Evolutionary conservation across 2,888 invertebrate genomes (phyloP).

Genomic region (Anarsia innoxiella): DNA sequence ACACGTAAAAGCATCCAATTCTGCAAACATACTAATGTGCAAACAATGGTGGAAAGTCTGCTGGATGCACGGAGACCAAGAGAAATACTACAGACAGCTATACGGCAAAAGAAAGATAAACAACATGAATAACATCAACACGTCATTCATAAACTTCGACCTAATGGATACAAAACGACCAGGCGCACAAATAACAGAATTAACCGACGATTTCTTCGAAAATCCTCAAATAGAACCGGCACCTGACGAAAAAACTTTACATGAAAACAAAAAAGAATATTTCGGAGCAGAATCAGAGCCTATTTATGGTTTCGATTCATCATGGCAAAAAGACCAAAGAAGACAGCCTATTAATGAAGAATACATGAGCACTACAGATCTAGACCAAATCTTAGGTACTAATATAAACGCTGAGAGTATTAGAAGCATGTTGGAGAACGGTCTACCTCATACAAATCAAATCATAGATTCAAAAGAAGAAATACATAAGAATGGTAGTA

Average conservation of each 20-base stretch:
- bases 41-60: conserved; percentile 94
- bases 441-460: conserved; percentile 51
- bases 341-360: conserved; percentile 64
- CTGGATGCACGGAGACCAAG: conserved; percentile 90
- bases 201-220: conserved; percentile 67
- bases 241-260: conserved; percentile 40
- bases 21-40: conserved; percentile 86
- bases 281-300: conserved; percentile 55
- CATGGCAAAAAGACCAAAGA: conserved; percentile 72
- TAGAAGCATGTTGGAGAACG: conserved; percentile 58
- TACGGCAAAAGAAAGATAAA: conserved; percentile 78
- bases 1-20: conserved; percentile 69
- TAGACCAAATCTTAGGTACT: conserved; percentile 54
- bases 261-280: conserved; percentile 25
- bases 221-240: conserved; percentile 56
- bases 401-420: conserved; percentile 52
- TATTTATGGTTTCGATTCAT: conserved; percentile 53
- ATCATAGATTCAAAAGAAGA: conserved; percentile 57
- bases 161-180: conserved; percentile 52
- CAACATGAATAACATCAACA: conserved; percentile 43
- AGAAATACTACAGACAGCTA: conserved; percentile 88
- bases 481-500: conserved; percentile 52
- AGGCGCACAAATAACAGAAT: conserved; percentile 68
- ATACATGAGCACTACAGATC: conserved; percentile 48
- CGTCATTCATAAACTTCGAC: conserved; percentile 48